These are phyloP conservation scores for Aramus guarauna DNA, from an alignment of 2,113 vertebrate genomes.

Conservation along the genomic window DNA sequence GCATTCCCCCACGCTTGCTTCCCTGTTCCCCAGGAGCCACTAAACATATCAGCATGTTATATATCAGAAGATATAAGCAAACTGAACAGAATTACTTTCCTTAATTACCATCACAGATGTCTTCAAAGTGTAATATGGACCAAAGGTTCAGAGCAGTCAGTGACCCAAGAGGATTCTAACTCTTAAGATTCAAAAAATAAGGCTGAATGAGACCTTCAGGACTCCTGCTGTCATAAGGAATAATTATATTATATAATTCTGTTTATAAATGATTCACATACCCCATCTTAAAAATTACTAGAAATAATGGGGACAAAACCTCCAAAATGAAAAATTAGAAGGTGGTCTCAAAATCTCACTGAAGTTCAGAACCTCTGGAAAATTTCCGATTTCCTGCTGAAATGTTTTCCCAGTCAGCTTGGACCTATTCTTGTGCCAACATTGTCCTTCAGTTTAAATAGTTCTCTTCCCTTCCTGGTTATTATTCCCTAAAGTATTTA, in stretches of 20 bases:
- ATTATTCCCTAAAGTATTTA: conserved; percentile 19
- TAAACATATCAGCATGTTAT: background rate
- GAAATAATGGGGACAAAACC: background rate
- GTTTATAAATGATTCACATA: background rate
- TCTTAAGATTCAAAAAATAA: background rate
- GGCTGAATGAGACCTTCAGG: background rate
- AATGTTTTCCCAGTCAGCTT: background rate
- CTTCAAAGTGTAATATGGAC: background rate
- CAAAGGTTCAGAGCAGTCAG: background rate
- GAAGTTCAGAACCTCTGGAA: background rate
- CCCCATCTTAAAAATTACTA: background rate
- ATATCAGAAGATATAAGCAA: background rate
- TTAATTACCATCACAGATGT: background rate
- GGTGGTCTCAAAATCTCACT: background rate
- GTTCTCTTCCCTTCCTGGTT: background rate
- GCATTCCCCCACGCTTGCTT: background rate
- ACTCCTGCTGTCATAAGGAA: background rate
- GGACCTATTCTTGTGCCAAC: background rate
- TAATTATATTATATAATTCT: background rate
- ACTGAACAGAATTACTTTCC: background rate
- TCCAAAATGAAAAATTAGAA: background rate
- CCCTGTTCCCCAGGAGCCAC: background rate
- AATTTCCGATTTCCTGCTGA: background rate
- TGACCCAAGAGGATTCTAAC: background rate
- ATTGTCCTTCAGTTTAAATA: conserved; percentile 25